Evolutionary conservation across 2,888 invertebrate genomes (phyloP), one percentile per base, ranked within the genome.

Genomic region (Spialia ferax): DNA sequence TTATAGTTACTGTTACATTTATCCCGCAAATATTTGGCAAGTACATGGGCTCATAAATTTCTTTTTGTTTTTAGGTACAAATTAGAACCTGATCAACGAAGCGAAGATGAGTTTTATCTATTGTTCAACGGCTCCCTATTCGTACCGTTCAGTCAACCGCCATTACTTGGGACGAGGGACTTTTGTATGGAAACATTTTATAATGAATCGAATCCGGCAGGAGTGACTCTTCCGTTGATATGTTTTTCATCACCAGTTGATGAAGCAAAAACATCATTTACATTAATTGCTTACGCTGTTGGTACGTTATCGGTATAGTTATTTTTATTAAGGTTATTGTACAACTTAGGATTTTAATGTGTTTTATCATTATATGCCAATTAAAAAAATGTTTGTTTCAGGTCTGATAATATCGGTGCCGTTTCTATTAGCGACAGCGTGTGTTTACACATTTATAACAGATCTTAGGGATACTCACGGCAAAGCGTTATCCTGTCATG

Each of bases 131-230:
- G 96, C 20, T 94, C 95, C 0, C 85, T 96, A 54, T 94, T 94
- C 73, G 91, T 93, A 15, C 95, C 95, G 0, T 88, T 84, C 74
- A 87, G 87, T 54, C 75, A 83, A 23, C 93, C 93, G 0, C 80
- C 81, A n/a, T 82, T 95, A 75, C 81, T 95, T 45, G 86, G 86
- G 10, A 93, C 94, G 0, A 88, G 88, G 63, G 94, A 95, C 72
- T 96, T 94, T 78, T 96, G 95, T 76, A 94, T 95, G 94, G 95
- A 96, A 77, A 85, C 94, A 0, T 94, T 95, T 73, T 94, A 86
- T 81, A 91, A 86, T 65, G 87, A 88, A 69, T 79, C 89, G 0
- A 83, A 83, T 59, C 93, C 93, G 45, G 91, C 91, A 11, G 89
- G 88, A 7, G 74, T 92, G 18, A 95, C 95, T 4, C 75, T 95